A percentile compares a stretch with the other conserved stretches of the same genome.
phyloP scores from a whole-genome alignment of 1,140 invertebrate genomes.

The Hetaerina americana region DNA sequence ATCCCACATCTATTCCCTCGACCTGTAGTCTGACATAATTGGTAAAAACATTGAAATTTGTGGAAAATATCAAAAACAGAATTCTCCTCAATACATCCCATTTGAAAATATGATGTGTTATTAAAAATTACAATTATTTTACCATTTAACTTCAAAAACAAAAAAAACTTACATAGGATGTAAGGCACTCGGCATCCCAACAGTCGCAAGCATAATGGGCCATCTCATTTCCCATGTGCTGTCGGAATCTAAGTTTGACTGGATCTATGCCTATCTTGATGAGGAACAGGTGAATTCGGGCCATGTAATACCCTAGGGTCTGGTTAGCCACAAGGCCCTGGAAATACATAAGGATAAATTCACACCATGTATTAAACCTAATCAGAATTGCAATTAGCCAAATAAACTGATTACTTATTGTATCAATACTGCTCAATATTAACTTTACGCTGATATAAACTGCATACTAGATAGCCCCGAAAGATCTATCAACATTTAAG shows the following conservation, averaged over 20 bases:
- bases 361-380: too few species aligned
- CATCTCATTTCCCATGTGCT: slow-evolving; percentile 99
- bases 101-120: too few species aligned
- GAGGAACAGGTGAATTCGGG: slow-evolving; percentile 83
- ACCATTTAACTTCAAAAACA: slow-evolving; percentile 8
- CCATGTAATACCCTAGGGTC: slow-evolving; percentile 96
- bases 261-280: slow-evolving; percentile 77
- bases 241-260: slow-evolving; percentile 80
- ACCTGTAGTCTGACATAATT: too few species aligned
- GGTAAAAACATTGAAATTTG: too few species aligned
- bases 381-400: neutral
- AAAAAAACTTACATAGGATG: slow-evolving; percentile 59
- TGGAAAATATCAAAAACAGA: too few species aligned
- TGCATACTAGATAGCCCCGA: too few species aligned
- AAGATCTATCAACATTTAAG: too few species aligned
- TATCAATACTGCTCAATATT: too few species aligned
- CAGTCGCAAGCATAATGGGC: slow-evolving; percentile 99
- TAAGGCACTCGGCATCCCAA: slow-evolving; percentile 95
- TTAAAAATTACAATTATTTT: too few species aligned
- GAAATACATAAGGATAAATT: slow-evolving; percentile 24
- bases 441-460: too few species aligned
- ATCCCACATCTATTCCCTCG: too few species aligned
- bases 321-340: slow-evolving; percentile 87
- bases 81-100: too few species aligned
- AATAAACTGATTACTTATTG: neutral